Percentiles rank a stretch among this genome's conserved stretches.
Evolutionary conservation across 2,888 invertebrate species (phyloP).

Genomic region (Ariolimax columbianus): DNA sequence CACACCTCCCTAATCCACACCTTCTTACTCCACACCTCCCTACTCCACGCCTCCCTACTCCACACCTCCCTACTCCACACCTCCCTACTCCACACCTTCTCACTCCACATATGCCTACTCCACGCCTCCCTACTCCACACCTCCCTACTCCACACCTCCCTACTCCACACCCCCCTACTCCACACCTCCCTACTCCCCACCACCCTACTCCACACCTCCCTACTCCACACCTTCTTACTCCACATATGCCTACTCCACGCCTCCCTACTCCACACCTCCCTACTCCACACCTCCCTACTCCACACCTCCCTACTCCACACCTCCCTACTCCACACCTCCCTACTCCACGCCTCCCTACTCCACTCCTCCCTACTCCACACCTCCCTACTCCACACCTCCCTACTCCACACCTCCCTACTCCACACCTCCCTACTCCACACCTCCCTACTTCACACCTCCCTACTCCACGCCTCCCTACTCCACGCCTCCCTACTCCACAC

Average conservation of each 20-base stretch:
- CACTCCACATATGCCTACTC: too few relatives aligned
- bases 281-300: neutral
- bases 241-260: too few relatives aligned
- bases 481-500: neutral
- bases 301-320: neutral
- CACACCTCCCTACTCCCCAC: too few relatives aligned
- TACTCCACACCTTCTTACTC: too few relatives aligned
- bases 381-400: neutral
- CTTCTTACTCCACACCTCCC: too few relatives aligned
- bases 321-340: neutral
- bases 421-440: neutral
- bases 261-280: too few relatives aligned
- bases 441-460: neutral
- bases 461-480: neutral
- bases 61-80: neutral
- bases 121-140: too few relatives aligned
- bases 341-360: neutral
- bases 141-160: too few relatives aligned
- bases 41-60: neutral
- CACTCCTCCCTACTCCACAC: neutral
- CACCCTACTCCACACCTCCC: too few relatives aligned
- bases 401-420: neutral
- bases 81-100: neutral
- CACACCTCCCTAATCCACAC: too few relatives aligned
- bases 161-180: too few relatives aligned